Conservation (phyloP, 2,888 invertebrate genomes). For the Ophion ventricosus region DNA sequence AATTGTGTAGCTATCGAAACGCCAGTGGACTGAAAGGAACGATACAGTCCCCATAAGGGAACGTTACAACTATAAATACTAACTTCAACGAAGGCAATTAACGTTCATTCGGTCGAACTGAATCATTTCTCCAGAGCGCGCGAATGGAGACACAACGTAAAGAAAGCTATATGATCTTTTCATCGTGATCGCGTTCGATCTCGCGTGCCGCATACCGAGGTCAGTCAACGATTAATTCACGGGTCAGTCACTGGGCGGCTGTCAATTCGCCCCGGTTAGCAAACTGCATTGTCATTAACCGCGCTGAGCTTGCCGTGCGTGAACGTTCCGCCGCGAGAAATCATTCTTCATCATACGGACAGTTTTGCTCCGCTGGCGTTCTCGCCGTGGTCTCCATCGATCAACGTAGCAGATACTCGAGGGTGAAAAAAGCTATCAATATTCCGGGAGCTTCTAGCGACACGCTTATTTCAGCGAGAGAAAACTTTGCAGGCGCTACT, state of each 20-base stretch:
- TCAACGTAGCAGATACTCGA: conserved; percentile 30
- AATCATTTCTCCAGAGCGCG: no score
- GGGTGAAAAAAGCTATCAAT: conserved; percentile 52
- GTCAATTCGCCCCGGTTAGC: conserved; percentile 19
- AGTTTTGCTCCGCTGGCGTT: conserved; percentile 45
- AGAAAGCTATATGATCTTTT: neutral
- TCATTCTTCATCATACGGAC: conserved; percentile 50
- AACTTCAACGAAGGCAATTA: no score
- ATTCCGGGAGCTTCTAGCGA: conserved; percentile 14
- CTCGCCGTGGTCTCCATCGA: conserved; percentile 37
- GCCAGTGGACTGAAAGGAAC: no score
- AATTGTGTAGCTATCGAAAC: no score
- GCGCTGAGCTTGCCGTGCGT: neutral
- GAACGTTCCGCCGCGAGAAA: conserved; percentile 20
- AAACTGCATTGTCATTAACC: conserved; percentile 53
- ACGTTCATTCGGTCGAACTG: no score
- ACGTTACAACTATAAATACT: no score
- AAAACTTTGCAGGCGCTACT: conserved; percentile 14
- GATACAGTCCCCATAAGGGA: no score
- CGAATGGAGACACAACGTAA: conserved; percentile 1
- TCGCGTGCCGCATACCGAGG: conserved; percentile 24
- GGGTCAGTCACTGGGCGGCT: conserved; percentile 39
- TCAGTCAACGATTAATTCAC: conserved; percentile 48
- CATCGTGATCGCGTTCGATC: conserved; percentile 14
- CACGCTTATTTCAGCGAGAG: conserved; percentile 20